Conservation (phyloP, 2,113 vertebrate genomes). For the Thomomys bottae region DNA sequence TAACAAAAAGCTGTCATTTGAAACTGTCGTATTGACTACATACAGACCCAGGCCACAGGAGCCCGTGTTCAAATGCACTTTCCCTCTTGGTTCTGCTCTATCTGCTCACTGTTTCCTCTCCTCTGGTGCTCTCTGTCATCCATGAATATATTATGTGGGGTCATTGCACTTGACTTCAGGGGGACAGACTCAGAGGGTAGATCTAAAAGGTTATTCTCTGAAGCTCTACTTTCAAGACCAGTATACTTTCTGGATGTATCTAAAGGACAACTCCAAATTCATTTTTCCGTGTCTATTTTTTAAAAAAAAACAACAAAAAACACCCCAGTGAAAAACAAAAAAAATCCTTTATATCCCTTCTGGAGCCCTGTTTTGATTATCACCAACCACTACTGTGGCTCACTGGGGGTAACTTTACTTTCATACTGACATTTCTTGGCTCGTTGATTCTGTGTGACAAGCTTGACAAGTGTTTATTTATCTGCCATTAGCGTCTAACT, state of each 20-base stretch:
- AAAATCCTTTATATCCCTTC: neutral
- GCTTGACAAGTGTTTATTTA: constrained; percentile 41
- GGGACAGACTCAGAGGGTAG: neutral
- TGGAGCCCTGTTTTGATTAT: constrained; percentile 17
- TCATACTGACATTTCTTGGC: constrained; percentile 47
- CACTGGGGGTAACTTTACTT: neutral
- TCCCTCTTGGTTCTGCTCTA: neutral
- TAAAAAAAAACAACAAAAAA: neutral
- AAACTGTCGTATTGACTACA: neutral
- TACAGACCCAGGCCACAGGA: neutral
- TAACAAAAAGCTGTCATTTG: constrained; percentile 29
- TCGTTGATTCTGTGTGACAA: constrained; percentile 49
- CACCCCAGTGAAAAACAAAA: constrained; percentile 12
- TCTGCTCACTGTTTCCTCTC: fast-evolving
- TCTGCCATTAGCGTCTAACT: constrained; percentile 4
- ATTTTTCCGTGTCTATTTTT: neutral
- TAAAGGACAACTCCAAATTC: constrained; percentile 40
- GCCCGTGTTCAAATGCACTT: neutral
- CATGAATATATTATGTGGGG: neutral
- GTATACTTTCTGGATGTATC: neutral
- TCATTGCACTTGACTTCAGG: neutral
- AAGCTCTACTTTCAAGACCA: constrained; percentile 33
- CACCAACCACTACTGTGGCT: neutral
- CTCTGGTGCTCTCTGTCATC: neutral
- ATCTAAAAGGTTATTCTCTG: constrained; percentile 24